Evolutionary conservation across 2,797 vertebrate genomes (phyloP).

Genomic region (Notolabrus celidotus): DNA sequence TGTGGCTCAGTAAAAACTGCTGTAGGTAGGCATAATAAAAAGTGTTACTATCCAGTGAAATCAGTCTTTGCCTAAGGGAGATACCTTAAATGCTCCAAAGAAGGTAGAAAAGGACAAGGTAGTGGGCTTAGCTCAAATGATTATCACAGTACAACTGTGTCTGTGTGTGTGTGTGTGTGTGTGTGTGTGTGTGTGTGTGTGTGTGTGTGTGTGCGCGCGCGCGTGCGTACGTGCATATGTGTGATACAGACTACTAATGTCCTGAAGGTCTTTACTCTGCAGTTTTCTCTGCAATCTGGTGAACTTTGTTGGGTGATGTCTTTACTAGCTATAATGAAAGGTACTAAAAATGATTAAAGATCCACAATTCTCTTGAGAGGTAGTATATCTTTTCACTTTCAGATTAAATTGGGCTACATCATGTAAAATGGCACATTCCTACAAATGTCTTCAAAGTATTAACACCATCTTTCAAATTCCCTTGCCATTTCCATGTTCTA

Average conservation of each 20-base stretch:
- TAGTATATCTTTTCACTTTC: slow-evolving; percentile 23
- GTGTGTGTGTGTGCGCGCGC: background rate
- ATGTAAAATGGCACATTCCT: slow-evolving; percentile 11
- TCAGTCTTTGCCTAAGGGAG: slow-evolving; percentile 54
- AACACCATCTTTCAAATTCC: slow-evolving; percentile 43
- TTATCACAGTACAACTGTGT: slow-evolving; percentile 12
- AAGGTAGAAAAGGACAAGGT: slow-evolving; percentile 41
- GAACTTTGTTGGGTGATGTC: slow-evolving; percentile 3
- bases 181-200: background rate
- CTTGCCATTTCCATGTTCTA: slow-evolving; percentile 30
- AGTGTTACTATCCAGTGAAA: slow-evolving; percentile 63
- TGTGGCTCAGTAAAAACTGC: slow-evolving; percentile 62
- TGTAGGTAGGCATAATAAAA: slow-evolving; percentile 71
- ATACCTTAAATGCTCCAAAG: slow-evolving; percentile 52
- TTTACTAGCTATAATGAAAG: slow-evolving; percentile 14
- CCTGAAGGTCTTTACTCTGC: slow-evolving; percentile 23
- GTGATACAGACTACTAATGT: slow-evolving; percentile 28
- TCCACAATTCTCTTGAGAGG: slow-evolving; percentile 19
- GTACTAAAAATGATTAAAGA: background rate
- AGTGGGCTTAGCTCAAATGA: slow-evolving; percentile 33
- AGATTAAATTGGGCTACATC: slow-evolving; percentile 7
- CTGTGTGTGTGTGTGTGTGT: background rate
- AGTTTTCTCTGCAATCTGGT: slow-evolving; percentile 6
- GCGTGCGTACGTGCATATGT: too few species aligned
- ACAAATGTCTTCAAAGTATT: slow-evolving; percentile 20